A percentile compares a stretch with the other conserved stretches of the same genome.
Conservation (phyloP, 2,797 vertebrate species). For the Hafferia zeledoni region DNA sequence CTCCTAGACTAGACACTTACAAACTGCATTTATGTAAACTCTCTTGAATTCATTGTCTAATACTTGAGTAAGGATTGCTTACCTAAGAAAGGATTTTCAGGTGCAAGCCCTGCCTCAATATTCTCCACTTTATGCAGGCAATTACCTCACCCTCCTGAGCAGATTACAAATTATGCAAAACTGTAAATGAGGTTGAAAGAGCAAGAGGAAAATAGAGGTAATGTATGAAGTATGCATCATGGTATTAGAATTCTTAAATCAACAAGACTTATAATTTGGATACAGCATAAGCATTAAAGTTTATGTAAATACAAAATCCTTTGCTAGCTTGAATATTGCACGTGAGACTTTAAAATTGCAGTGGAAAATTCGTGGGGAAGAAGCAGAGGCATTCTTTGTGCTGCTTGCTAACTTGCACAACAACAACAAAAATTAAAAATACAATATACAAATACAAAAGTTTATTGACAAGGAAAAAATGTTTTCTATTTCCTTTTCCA, state of each 20-base stretch:
- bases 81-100: constrained; percentile 24
- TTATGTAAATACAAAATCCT: background rate
- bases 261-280: background rate
- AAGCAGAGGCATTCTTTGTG: background rate
- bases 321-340: background rate
- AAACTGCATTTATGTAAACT: constrained; percentile 16
- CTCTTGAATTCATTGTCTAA: constrained; percentile 6
- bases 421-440: background rate
- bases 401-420: background rate
- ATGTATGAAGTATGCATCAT: background rate
- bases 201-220: constrained; percentile 46
- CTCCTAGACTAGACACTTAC: background rate
- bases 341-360: background rate
- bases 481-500: background rate
- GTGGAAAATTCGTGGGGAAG: background rate
- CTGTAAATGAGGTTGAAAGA: constrained; percentile 30
- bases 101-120: background rate
- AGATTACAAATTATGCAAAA: constrained; percentile 54
- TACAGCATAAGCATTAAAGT: background rate
- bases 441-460: background rate
- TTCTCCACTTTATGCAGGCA: constrained; percentile 36
- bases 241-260: constrained; percentile 8
- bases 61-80: constrained; percentile 39
- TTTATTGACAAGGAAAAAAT: background rate
- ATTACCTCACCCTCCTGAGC: constrained; percentile 35